These are phyloP conservation scores for Leptopterna dolabrata DNA, from an alignment of 2,888 invertebrate genomes.

Conservation along the genomic window DNA sequence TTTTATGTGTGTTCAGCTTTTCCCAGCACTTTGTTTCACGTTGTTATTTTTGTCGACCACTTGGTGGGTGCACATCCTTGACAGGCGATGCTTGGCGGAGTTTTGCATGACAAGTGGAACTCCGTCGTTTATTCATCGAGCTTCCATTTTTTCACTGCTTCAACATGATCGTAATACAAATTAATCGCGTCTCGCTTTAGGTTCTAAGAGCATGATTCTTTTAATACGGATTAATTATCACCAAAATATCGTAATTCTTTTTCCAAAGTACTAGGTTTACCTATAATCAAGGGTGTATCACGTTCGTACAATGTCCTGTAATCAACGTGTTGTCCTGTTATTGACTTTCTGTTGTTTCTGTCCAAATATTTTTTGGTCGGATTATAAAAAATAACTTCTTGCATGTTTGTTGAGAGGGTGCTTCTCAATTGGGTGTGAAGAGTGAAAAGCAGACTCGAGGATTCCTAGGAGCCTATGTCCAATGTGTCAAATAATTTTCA, in stretches of 20 bases:
- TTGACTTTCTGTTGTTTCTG: background rate
- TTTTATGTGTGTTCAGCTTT: slow-evolving; percentile 41
- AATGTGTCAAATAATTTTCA: background rate
- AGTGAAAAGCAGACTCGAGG: background rate
- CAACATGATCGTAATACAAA: slow-evolving; percentile 11
- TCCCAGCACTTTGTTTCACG: slow-evolving; percentile 50
- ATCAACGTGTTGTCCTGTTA: too few relatives aligned
- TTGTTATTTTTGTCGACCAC: slow-evolving; percentile 30
- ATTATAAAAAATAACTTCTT: background rate
- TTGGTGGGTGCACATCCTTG: slow-evolving; percentile 17
- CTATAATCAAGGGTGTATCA: background rate
- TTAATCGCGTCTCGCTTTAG: background rate
- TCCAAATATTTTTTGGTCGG: background rate
- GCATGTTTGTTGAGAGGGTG: background rate
- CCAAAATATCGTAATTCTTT: background rate
- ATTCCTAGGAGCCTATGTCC: background rate
- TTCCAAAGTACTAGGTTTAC: slow-evolving; percentile 41
- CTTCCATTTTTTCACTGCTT: slow-evolving; percentile 8
- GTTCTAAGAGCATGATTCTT: slow-evolving; percentile 25
- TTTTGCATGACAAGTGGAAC: background rate
- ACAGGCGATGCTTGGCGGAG: background rate
- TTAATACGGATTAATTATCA: slow-evolving; percentile 10
- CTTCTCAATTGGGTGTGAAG: background rate
- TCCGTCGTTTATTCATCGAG: slow-evolving; percentile 13
- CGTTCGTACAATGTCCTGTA: background rate